These are phyloP conservation scores for Chelmon rostratus DNA, from an alignment of 2,797 vertebrate genomes.

Conservation along the genomic window DNA sequence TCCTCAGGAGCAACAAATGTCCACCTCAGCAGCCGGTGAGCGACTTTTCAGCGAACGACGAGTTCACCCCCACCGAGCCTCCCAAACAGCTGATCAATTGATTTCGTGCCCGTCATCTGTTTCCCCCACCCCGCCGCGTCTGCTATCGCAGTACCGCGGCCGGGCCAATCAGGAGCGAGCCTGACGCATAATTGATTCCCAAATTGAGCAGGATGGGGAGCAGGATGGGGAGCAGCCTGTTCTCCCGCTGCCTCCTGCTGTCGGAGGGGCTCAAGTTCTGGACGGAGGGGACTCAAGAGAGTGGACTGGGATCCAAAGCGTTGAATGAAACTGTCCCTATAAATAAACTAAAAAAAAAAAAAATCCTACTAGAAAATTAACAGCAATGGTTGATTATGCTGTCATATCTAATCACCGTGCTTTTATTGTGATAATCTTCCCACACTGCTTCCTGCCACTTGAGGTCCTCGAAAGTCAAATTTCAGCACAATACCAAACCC, in stretches of 20 bases:
- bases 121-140: slow-evolving; percentile 31
- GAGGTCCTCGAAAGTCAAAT: slow-evolving; percentile 30
- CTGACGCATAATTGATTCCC: slow-evolving; percentile 68
- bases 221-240: background rate
- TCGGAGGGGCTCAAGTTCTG: background rate
- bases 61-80: slow-evolving; percentile 24
- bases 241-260: slow-evolving; percentile 28
- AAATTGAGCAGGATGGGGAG: slow-evolving; percentile 3
- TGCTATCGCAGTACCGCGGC: slow-evolving; percentile 18
- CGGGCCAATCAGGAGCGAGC: slow-evolving; percentile 68
- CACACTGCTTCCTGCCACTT: slow-evolving; percentile 11
- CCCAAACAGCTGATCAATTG: slow-evolving; percentile 43
- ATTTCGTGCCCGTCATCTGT: slow-evolving; percentile 33
- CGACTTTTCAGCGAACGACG: slow-evolving; percentile 26
- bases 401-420: too few species aligned
- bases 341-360: background rate
- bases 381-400: background rate
- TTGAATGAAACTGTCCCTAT: background rate
- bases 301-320: too few species aligned
- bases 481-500: too few species aligned
- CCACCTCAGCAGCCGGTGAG: slow-evolving; percentile 34
- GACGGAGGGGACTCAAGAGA: background rate
- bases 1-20: slow-evolving; percentile 32
- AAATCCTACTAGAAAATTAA: too few species aligned
- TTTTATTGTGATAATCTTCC: background rate